Base-by-base conservation (phyloP, 92 coral and sea anemone species). In the Paragorgia papillata region DNA sequence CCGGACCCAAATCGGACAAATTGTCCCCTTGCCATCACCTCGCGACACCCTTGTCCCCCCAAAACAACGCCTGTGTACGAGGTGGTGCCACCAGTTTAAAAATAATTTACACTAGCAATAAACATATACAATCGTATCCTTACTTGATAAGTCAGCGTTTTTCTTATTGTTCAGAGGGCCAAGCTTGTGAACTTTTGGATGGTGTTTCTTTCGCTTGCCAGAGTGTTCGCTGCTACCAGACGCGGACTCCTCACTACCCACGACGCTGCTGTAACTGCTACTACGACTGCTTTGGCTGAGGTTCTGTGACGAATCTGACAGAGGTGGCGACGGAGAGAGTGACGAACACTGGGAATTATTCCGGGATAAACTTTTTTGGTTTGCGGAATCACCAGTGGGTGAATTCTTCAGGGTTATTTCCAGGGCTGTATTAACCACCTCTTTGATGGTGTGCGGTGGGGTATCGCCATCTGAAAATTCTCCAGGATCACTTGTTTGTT, bases 191-290 rank as follows among this genome's bases (percentile, higher is more conserved):
- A 85, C 84, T 81, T 91, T 88, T 13, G 85, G 44, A 71, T 88
- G 86, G 80, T 69, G 80, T n/a, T 84, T 85, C 80, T 90, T 82
- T 60, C 76, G 44, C 40, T 69, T 67, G 10, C 83, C 21, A 15
- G 68, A 71, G 68, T 87, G 87, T 50, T 74, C 87, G 69, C 84
- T 90, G 66, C 89, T 92, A 50, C 81, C 66, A 18, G 90, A 85
- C 17, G 81, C 80, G 48, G 97, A 64, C 30, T 92, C 86, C 25
- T 93, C 97, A 63, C 92, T 88, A 59, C 98, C 92, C 33, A 94
- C 98, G 40, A 94, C 92, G 67, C 98, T 94, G 64, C 98, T 94
- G 75, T 94, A 91, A 76, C 98, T 94, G 62, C 98, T 94, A 41
- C 98, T 94, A 24, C 98, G 92, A 34, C 97, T 93, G 76, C 97